Percentiles rank a stretch among this genome's conserved stretches.
These are phyloP conservation scores for Octomys mimax DNA, from an alignment of 2,797 vertebrate species.

Conservation along the genomic window DNA sequence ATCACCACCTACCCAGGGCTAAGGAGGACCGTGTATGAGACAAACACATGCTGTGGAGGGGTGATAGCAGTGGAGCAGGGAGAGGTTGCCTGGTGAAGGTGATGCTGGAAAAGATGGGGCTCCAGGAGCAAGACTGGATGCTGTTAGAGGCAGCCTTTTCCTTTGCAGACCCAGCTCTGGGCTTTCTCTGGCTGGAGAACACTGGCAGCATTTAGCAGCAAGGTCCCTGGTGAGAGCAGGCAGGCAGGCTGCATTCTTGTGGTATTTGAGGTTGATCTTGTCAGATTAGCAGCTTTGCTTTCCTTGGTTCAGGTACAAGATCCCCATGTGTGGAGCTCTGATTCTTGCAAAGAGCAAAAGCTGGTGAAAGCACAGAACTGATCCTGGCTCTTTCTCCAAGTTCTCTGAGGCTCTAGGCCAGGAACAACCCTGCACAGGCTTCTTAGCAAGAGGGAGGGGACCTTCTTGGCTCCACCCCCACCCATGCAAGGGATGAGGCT, in stretches of 20 bases:
- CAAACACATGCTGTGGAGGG: not conserved
- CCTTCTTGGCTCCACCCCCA: not conserved
- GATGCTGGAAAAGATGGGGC: not conserved
- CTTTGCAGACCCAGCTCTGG: not conserved
- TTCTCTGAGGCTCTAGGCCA: not conserved
- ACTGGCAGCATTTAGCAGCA: not conserved
- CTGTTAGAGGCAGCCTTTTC: not conserved
- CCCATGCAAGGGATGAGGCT: not conserved
- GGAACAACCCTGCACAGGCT: not conserved
- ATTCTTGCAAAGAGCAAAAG: not conserved
- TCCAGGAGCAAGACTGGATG: not conserved
- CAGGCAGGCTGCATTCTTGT: slow-evolving; percentile 70
- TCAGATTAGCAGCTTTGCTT: slow-evolving; percentile 83
- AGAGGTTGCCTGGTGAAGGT: not conserved
- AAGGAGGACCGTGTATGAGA: not conserved
- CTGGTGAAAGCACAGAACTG: slow-evolving; percentile 53
- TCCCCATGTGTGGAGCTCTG: slow-evolving; percentile 70
- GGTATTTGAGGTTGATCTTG: slow-evolving; percentile 73
- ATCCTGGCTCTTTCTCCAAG: slow-evolving; percentile 56
- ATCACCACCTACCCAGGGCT: not conserved
- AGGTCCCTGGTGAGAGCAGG: not conserved
- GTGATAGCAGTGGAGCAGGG: not conserved
- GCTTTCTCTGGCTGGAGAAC: not conserved
- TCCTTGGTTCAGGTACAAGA: slow-evolving; percentile 81
- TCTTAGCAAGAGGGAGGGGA: not conserved